Conservation (phyloP, 1,140 invertebrate species). For the Calephelis virginiensis region DNA sequence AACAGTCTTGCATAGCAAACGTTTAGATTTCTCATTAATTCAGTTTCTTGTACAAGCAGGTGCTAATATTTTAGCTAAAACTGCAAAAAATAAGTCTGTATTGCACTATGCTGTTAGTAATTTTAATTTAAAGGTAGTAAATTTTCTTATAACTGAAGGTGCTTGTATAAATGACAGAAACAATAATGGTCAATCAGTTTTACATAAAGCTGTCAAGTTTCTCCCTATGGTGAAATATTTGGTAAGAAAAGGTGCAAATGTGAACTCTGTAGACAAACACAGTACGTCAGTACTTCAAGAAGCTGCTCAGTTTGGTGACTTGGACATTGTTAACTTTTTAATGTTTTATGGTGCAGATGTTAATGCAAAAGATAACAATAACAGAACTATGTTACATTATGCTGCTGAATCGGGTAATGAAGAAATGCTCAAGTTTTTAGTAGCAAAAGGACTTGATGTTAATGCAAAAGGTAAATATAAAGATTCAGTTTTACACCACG, state of each 20-base stretch:
- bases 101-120: no score
- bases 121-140: not conserved
- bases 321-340: slow-evolving; percentile 1
- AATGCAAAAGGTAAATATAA: not conserved
- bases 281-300: no score
- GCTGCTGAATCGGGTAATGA: not conserved
- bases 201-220: not conserved
- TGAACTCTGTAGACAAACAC: not conserved
- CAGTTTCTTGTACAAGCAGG: slow-evolving; percentile 1
- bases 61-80: not conserved
- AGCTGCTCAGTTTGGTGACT: not conserved
- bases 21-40: not conserved
- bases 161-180: not conserved
- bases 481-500: slow-evolving; percentile 3
- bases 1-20: not conserved
- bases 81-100: no score
- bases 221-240: not conserved
- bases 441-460: not conserved
- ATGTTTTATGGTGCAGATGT: not conserved
- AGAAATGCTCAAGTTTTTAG: slow-evolving; percentile 1
- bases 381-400: not conserved
- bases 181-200: not conserved
- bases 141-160: not conserved
- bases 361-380: not conserved
- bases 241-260: not conserved